Evolutionary conservation across 64 coral and sea anemone species (phyloP).

Genomic region (Trachythela sp.): DNA sequence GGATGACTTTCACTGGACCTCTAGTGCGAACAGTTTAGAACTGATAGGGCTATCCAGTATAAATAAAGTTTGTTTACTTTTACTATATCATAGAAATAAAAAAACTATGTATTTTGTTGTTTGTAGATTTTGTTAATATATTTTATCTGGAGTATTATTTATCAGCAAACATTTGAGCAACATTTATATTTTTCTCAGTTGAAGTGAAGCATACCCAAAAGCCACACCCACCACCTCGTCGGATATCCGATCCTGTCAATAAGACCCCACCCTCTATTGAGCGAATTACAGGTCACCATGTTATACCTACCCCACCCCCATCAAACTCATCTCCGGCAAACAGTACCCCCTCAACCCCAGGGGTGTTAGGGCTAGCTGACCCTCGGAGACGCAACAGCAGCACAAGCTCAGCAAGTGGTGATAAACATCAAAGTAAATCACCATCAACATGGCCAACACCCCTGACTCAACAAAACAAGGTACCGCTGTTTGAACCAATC

Average conservation of each 20-base stretch:
- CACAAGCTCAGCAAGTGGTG: background rate
- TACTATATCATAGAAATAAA: too few species aligned
- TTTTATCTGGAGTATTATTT: too few species aligned
- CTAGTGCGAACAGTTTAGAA: too few species aligned
- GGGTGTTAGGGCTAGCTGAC: background rate
- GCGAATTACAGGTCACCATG: background rate
- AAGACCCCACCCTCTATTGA: background rate
- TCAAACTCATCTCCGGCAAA: background rate
- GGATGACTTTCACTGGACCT: too few species aligned
- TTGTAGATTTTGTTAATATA: too few species aligned
- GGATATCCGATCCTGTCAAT: background rate
- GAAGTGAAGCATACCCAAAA: background rate
- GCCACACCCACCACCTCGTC: background rate
- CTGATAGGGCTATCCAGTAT: too few species aligned
- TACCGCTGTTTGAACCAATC: constrained; percentile 73
- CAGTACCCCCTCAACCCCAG: background rate
- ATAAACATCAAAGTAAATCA: background rate
- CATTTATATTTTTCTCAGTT: background rate
- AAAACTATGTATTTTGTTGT: too few species aligned
- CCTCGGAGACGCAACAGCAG: background rate
- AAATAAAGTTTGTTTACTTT: too few species aligned
- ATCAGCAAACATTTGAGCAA: too few species aligned
- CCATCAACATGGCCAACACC: background rate
- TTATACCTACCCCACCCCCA: background rate
- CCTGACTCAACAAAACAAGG: background rate